A percentile compares a stretch with the other conserved stretches of the same genome.
phyloP scores from a whole-genome alignment of 2,888 invertebrate species.

The Rhamnusium bicolor region DNA sequence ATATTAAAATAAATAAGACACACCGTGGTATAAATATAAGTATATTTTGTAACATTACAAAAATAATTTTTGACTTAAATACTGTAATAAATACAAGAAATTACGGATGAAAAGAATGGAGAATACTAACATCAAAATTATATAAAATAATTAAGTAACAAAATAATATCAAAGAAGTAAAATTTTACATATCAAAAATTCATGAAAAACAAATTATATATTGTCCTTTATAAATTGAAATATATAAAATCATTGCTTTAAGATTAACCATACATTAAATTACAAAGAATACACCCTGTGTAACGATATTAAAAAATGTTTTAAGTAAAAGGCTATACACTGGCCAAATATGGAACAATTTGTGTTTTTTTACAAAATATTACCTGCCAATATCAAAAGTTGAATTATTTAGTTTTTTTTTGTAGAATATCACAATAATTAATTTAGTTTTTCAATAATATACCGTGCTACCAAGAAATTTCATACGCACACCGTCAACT shows the following conservation, averaged over 20 bases:
- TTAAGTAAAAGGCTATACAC: not conserved
- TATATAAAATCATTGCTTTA: not conserved
- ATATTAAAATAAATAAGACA: not conserved
- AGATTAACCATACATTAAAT: not conserved
- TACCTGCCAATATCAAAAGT: not conserved
- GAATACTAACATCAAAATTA: not conserved
- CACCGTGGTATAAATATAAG: not conserved
- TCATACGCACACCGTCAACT: too few species aligned
- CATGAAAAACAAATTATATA: not conserved
- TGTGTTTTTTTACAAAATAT: not conserved
- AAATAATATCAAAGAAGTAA: conserved; percentile 6
- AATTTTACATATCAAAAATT: not conserved
- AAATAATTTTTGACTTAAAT: conserved; percentile 25
- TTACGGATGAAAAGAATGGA: conserved; percentile 3
- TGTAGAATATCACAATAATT: not conserved
- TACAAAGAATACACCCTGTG: not conserved
- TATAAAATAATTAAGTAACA: conserved; percentile 6
- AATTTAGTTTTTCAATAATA: not conserved
- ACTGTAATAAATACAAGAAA: conserved; percentile 16
- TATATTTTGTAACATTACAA: conserved; percentile 19
- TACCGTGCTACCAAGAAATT: too few species aligned
- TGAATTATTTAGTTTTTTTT: too few species aligned
- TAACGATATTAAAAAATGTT: not conserved
- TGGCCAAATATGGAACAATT: not conserved
- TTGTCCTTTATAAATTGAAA: not conserved